Percentiles rank a stretch among this genome's conserved stretches.
Conservation (phyloP, 2,888 invertebrate genomes). For the Poecilobothrus nobilitatus region DNA sequence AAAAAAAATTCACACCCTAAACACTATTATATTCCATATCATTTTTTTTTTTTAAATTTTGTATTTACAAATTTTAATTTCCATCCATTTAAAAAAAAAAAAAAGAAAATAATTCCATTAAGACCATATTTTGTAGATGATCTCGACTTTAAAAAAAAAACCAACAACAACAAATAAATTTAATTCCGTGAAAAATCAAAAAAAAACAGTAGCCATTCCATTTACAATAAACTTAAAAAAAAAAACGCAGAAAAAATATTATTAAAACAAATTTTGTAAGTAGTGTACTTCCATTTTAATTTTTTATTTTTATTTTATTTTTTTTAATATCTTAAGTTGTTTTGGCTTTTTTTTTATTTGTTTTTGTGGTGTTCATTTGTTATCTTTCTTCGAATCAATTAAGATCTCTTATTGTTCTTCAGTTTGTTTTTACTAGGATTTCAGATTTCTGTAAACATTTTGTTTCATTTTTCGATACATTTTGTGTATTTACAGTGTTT, state of each 20-base stretch:
- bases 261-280: background rate
- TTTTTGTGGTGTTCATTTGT: background rate
- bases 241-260: background rate
- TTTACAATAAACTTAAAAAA: background rate
- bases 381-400: conserved; percentile 6
- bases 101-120: no score
- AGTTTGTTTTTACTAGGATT: background rate
- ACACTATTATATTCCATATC: no score
- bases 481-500: no score
- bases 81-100: no score
- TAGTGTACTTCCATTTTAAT: background rate
- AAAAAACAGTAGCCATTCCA: background rate
- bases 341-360: background rate
- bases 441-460: background rate
- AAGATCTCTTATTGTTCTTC: background rate
- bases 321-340: background rate
- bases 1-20: no score
- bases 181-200: background rate
- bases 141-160: no score
- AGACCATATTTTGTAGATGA: no score
- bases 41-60: no score
- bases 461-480: background rate
- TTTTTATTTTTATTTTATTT: background rate
- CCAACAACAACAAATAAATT: background rate
- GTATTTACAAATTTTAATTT: no score